phyloP scores from a whole-genome alignment of 2,888 invertebrate species.

The Trilocha varians region DNA sequence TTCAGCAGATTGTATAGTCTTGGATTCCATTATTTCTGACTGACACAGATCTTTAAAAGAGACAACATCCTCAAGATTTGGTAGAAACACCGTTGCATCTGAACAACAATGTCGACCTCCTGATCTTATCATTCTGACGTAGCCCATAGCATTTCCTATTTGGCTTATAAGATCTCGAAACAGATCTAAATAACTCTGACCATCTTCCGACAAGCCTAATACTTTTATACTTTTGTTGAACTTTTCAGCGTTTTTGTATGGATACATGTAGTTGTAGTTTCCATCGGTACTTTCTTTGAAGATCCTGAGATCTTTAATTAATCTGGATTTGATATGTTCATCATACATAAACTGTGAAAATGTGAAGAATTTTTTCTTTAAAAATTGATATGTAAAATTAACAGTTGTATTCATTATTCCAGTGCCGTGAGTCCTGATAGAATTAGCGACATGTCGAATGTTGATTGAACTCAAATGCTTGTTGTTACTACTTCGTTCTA shows the following conservation, averaged over 20 bases:
- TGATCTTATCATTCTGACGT: conserved; percentile 93
- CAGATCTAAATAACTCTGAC: conserved; percentile 91
- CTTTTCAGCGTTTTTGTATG: conserved; percentile 93
- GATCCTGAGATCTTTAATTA: conserved; percentile 89
- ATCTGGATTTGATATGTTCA: conserved; percentile 95
- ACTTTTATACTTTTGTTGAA: conserved; percentile 93
- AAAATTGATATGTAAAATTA: conserved; percentile 94
- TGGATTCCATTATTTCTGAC: conserved; percentile 72
- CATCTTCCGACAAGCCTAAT: conserved; percentile 86
- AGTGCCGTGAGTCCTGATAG: conserved; percentile 95
- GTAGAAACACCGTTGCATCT: conserved; percentile 91
- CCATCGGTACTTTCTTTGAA: conserved; percentile 81
- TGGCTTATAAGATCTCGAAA: conserved; percentile 94
- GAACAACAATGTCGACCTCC: conserved; percentile 95
- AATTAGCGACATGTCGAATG: conserved; percentile 96
- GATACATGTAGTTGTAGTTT: conserved; percentile 79
- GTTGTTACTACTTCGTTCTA: conserved; percentile 91
- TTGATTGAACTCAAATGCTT: conserved; percentile 96
- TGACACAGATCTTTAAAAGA: conserved; percentile 77
- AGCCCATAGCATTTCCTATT: conserved; percentile 97
- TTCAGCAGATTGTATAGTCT: conserved; percentile 77
- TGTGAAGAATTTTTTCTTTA: conserved; percentile 92
- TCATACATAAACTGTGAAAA: conserved; percentile 98
- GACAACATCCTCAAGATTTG: conserved; percentile 77
- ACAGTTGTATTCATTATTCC: conserved; percentile 97